Evolutionary conservation across 2,113 vertebrate genomes (phyloP).

Genomic region (Paralichthys olivaceus): DNA sequence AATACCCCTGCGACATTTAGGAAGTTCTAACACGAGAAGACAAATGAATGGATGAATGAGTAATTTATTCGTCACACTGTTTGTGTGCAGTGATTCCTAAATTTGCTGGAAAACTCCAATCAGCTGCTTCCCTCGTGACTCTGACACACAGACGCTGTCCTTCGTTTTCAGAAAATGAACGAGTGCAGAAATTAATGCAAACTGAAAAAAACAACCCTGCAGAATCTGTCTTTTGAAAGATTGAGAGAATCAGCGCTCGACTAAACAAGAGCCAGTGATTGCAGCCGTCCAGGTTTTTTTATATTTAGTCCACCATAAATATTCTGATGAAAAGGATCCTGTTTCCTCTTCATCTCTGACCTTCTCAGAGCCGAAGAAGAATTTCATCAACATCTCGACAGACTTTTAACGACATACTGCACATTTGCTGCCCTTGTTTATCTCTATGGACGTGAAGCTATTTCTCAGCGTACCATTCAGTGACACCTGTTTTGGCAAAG

Average conservation of each 20-base stretch:
- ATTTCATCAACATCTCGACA: neutral
- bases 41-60: no score
- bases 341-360: neutral
- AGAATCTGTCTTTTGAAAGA: slow-evolving; percentile 12
- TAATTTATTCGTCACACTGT: no score
- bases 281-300: slow-evolving; percentile 18
- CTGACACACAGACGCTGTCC: neutral
- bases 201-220: slow-evolving; percentile 11
- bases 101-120: neutral
- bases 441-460: neutral
- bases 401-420: neutral
- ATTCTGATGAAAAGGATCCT: neutral
- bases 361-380: neutral
- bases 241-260: neutral
- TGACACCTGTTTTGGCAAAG: slow-evolving; percentile 1
- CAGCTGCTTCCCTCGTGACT: neutral
- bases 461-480: neutral
- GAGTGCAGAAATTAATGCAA: slow-evolving; percentile 9
- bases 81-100: neutral
- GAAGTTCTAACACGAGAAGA: no score
- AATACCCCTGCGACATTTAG: no score
- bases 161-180: slow-evolving; percentile 23
- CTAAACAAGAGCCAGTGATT: slow-evolving; percentile 7
- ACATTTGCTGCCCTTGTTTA: neutral
- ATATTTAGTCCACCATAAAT: neutral